Evolutionary conservation across 2,888 invertebrate genomes (phyloP), one percentile per base, ranked within the genome.

Genomic region (Anthophora plumipes): DNA sequence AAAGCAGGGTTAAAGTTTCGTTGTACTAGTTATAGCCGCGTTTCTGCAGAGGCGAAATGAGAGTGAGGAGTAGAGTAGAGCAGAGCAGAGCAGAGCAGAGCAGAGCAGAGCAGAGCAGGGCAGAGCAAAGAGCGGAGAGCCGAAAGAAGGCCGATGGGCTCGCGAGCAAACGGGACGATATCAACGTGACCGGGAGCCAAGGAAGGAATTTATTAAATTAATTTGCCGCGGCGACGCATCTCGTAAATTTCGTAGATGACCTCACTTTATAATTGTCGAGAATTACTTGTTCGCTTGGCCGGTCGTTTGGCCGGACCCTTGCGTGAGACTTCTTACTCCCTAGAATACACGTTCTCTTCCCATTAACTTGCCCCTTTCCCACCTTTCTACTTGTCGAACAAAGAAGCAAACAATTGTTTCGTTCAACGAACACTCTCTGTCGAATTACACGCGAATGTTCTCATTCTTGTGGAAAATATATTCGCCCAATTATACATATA

Each of bases 121-220:
- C 14, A 9, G 39, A 14, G 31, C 31, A 3, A 6, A 25, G 41
- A 20, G 22, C n/a, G 11, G 61, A 43, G 46, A 75, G 43, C n/a
- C 57, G 69, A 82, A 82, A 75, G 77, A 81, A 72, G 67, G 55
- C 52, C 74, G 71, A 70, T 70, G 70, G 71, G 69, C 77, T 71
- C 52, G 71, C 76, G 71, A 41, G 61, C 55, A 77, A 31, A 79
- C 68, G 57, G 69, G 74, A 50, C 80, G 78, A 80, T 80, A 84
- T 82, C 77, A 73, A 78, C 82, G 82, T 76, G 83, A 85, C 85
- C 85, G 85, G 83, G 85, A 89, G 88, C 84, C 85, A 88, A 89
- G 91, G 88, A 90, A 91, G 89, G 91, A 92, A 91, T 92, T 93
- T 92, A 93, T 93, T 93, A 91, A 93, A 93, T 93, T 93, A 93